A percentile compares a stretch with the other conserved stretches of the same genome.
These are phyloP conservation scores for Elymnias hypermnestra DNA, from an alignment of 1,140 invertebrate genomes.

Conservation along the genomic window DNA sequence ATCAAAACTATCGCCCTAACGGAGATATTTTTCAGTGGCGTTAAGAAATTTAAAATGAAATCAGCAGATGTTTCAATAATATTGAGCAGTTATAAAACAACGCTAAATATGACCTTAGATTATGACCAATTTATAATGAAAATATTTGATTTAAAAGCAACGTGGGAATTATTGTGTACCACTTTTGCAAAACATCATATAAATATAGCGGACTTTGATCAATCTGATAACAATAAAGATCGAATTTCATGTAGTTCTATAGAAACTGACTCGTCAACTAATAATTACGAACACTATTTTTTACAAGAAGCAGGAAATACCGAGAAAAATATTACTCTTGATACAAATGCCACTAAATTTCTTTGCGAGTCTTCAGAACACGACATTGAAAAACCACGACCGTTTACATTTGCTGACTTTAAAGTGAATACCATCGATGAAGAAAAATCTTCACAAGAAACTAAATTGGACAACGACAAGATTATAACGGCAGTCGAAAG, in stretches of 20 bases:
- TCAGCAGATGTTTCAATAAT: slow-evolving; percentile 81
- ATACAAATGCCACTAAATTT: slow-evolving; percentile 27
- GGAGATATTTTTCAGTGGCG: slow-evolving; percentile 84
- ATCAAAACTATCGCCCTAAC: slow-evolving; percentile 92
- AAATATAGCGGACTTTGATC: slow-evolving; percentile 61
- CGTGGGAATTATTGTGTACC: slow-evolving; percentile 77
- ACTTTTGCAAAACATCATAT: slow-evolving; percentile 69
- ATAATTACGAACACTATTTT: slow-evolving; percentile 70
- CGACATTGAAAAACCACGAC: slow-evolving; percentile 51
- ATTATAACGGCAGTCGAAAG: too few species aligned
- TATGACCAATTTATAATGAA: slow-evolving; percentile 77
- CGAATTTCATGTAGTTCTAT: slow-evolving; percentile 61
- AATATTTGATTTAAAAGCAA: slow-evolving; percentile 77
- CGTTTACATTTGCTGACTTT: slow-evolving; percentile 73
- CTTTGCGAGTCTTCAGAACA: slow-evolving; percentile 29
- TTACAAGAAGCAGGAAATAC: slow-evolving; percentile 36
- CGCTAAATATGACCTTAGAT: slow-evolving; percentile 73
- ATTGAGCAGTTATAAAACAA: slow-evolving; percentile 76
- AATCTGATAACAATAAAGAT: slow-evolving; percentile 53
- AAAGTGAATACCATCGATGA: slow-evolving; percentile 28
- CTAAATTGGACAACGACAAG: too few species aligned
- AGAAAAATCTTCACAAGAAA: too few species aligned
- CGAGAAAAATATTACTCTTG: slow-evolving; percentile 14
- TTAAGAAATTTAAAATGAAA: slow-evolving; percentile 78
- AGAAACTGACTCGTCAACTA: slow-evolving; percentile 67